A percentile compares a stretch with the other conserved stretches of the same genome.
Evolutionary conservation across 2,113 vertebrate genomes (phyloP).

Genomic region (Pseudorectes ferrugineus): DNA sequence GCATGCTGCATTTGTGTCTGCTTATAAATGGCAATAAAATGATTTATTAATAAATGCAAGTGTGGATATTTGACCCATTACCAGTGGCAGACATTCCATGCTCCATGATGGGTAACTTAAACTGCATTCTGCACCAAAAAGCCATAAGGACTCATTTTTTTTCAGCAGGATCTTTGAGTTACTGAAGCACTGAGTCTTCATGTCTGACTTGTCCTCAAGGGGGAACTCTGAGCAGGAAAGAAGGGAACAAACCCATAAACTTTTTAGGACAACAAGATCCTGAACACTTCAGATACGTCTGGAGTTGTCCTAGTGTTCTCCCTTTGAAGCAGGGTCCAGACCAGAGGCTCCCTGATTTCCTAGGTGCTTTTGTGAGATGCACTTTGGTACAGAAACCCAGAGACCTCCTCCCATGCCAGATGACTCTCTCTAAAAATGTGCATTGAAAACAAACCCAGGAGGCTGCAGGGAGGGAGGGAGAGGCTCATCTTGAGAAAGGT

Average conservation of each 20-base stretch:
- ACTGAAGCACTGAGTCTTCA: not conserved
- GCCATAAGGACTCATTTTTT: not conserved
- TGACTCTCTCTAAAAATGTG: not conserved
- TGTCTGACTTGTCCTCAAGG: not conserved
- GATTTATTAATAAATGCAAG: not conserved
- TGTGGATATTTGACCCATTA: not conserved
- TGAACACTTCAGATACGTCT: not conserved
- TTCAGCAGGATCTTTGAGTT: not conserved
- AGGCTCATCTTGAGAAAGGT: not conserved
- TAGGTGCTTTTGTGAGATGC: not conserved
- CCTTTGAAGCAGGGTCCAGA: not conserved
- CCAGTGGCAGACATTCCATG: not conserved
- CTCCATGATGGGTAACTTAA: not conserved
- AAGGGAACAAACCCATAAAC: not conserved
- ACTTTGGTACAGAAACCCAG: not conserved
- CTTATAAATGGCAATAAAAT: not conserved
- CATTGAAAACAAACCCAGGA: not conserved
- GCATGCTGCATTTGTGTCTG: not conserved
- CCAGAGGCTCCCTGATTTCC: not conserved
- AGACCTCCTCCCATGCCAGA: not conserved
- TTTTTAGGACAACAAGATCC: not conserved
- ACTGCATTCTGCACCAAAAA: not conserved
- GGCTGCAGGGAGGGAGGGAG: not conserved
- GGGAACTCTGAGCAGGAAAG: not conserved
- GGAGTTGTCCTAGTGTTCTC: not conserved